Percentiles rank a stretch among this genome's conserved stretches.
phyloP scores from a whole-genome alignment of 2,888 invertebrate species.

The Apamea epomidion region DNA sequence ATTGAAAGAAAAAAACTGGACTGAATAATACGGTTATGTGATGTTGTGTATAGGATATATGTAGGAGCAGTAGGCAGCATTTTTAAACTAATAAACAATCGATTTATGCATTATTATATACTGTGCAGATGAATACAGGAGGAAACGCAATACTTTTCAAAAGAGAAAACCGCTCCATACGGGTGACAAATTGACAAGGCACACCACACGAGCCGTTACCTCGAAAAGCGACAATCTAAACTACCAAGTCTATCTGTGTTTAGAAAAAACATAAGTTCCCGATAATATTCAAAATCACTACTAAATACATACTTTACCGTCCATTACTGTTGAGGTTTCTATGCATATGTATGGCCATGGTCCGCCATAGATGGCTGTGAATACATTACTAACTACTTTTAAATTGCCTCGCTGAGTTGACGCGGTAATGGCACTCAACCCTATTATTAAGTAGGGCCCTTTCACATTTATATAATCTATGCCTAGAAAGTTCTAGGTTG shows the following conservation, averaged over 20 bases:
- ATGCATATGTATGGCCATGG: conserved; percentile 44
- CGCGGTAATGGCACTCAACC: conserved; percentile 35
- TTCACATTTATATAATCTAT: conserved; percentile 24
- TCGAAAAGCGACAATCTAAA: neutral
- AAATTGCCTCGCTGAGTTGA: conserved; percentile 40
- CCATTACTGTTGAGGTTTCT: conserved; percentile 4
- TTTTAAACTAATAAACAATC: neutral
- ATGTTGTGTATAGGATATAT: neutral
- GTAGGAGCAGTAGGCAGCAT: neutral
- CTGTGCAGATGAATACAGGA: neutral
- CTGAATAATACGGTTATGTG: neutral
- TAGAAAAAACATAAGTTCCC: neutral
- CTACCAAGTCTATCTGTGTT: neutral
- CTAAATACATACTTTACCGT: conserved; percentile 37
- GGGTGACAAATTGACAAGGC: no score
- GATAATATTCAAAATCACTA: conserved; percentile 32
- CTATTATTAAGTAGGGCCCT: conserved; percentile 40
- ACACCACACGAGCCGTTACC: no score
- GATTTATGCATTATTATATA: no score
- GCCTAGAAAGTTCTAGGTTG: conserved; percentile 18
- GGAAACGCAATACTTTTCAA: neutral
- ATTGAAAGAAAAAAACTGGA: neutral
- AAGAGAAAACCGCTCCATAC: neutral
- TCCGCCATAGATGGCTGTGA: conserved; percentile 45
- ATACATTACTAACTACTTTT: conserved; percentile 52